phyloP scores from a whole-genome alignment of 2,888 invertebrate genomes.

The Seladonia tumulorum region DNA sequence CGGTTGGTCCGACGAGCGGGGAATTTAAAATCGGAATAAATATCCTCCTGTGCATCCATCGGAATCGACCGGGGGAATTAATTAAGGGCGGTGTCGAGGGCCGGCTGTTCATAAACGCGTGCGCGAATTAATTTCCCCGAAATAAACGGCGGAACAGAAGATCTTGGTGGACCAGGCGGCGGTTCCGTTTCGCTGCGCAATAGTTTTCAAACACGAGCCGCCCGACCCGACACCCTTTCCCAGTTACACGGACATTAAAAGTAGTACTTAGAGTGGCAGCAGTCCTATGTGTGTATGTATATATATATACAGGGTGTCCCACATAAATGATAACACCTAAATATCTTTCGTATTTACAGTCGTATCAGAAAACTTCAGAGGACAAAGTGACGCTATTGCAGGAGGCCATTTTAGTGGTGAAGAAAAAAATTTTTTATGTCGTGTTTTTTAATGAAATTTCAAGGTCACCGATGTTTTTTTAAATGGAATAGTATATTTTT shows the following conservation, averaged over 20 bases:
- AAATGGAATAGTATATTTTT: no score
- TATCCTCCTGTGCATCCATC: not conserved
- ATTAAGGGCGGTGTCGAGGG: slow-evolving; percentile 9
- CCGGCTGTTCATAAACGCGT: slow-evolving; percentile 12
- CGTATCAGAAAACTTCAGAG: no score
- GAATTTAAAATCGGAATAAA: slow-evolving; percentile 16
- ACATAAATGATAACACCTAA: no score
- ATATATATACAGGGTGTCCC: not conserved
- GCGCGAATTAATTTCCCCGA: slow-evolving; percentile 40
- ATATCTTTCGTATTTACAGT: no score
- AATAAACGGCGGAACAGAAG: slow-evolving; percentile 43
- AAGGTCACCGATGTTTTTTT: no score
- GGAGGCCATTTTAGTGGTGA: no score
- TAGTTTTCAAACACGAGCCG: slow-evolving; percentile 55
- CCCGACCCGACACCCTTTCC: slow-evolving; percentile 34
- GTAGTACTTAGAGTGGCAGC: slow-evolving; percentile 61
- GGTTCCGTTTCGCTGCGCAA: slow-evolving; percentile 52
- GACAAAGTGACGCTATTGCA: no score
- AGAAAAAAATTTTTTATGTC: no score
- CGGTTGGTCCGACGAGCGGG: not conserved
- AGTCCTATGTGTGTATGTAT: slow-evolving; percentile 32
- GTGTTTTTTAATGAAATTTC: no score
- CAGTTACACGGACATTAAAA: slow-evolving; percentile 57
- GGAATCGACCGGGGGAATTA: slow-evolving; percentile 12
- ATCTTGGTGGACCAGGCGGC: slow-evolving; percentile 21